Percentiles rank a stretch among this genome's conserved stretches.
These are phyloP conservation scores for Cephus rjabovi DNA, from an alignment of 2,888 invertebrate species.

Conservation along the genomic window DNA sequence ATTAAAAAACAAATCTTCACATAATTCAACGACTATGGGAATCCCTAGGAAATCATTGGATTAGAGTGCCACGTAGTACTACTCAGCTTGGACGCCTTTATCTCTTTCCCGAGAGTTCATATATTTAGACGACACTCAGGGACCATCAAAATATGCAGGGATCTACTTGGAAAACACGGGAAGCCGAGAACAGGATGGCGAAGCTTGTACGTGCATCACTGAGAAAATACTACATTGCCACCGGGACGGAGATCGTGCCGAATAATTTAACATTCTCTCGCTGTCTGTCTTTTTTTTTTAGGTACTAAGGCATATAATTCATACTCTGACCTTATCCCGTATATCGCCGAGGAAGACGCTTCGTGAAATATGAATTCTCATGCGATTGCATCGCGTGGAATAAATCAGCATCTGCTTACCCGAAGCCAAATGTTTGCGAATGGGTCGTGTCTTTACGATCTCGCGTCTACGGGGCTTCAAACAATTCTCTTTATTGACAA, in stretches of 20 bases:
- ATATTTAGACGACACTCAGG: slow-evolving; percentile 1
- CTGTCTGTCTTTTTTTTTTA: background rate
- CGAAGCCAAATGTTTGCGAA: background rate
- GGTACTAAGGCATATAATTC: background rate
- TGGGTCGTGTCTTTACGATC: background rate
- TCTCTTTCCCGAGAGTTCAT: background rate
- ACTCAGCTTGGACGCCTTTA: background rate
- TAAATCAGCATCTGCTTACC: background rate
- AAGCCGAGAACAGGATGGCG: background rate
- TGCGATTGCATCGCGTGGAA: background rate
- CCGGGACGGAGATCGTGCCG: background rate
- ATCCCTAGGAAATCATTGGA: background rate
- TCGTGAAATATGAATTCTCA: background rate
- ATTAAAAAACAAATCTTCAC: slow-evolving; percentile 41
- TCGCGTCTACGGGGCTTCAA: background rate
- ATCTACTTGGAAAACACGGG: background rate
- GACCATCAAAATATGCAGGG: background rate
- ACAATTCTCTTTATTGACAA: slow-evolving; percentile 6
- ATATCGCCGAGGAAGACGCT: background rate
- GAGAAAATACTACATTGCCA: background rate
- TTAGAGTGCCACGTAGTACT: background rate
- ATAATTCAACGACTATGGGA: slow-evolving; percentile 4
- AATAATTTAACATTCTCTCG: background rate
- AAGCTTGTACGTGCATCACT: background rate
- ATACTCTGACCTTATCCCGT: background rate